Percentiles rank a stretch among this genome's conserved stretches.
These are phyloP conservation scores for Anagrus nilaparvatae DNA, from an alignment of 1,140 invertebrate species.

Conservation along the genomic window DNA sequence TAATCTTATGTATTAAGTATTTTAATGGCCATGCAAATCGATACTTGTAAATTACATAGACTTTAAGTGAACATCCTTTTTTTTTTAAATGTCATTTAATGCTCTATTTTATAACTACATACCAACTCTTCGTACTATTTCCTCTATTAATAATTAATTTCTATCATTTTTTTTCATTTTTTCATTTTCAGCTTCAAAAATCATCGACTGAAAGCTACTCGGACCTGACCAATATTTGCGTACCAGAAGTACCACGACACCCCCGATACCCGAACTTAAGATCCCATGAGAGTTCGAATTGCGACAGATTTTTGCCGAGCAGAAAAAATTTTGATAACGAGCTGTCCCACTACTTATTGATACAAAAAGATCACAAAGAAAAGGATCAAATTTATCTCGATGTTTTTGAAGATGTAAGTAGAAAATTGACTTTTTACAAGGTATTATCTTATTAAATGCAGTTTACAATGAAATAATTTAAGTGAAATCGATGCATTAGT, in stretches of 20 bases:
- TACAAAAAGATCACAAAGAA: background rate
- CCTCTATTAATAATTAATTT: too few relatives aligned
- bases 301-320: conserved; percentile 26
- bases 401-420: conserved; percentile 20
- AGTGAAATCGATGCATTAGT: conserved; percentile 6
- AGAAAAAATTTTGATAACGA: conserved; percentile 16
- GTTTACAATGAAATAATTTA: background rate
- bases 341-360: conserved; percentile 16
- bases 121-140: too few relatives aligned
- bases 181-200: too few relatives aligned
- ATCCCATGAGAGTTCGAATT: too few relatives aligned
- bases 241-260: too few relatives aligned
- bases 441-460: background rate
- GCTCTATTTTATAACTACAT: too few relatives aligned
- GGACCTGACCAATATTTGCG: too few relatives aligned
- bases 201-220: too few relatives aligned
- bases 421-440: conserved; percentile 5
- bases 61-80: too few relatives aligned
- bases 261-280: too few relatives aligned
- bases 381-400: conserved; percentile 13
- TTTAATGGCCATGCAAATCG: conserved; percentile 18
- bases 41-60: conserved; percentile 14
- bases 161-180: too few relatives aligned
- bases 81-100: too few relatives aligned
- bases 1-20: conserved; percentile 17